A percentile compares a stretch with the other conserved stretches of the same genome.
Conservation (phyloP, 2,888 invertebrate species). For the Dichetophora obliterata region DNA sequence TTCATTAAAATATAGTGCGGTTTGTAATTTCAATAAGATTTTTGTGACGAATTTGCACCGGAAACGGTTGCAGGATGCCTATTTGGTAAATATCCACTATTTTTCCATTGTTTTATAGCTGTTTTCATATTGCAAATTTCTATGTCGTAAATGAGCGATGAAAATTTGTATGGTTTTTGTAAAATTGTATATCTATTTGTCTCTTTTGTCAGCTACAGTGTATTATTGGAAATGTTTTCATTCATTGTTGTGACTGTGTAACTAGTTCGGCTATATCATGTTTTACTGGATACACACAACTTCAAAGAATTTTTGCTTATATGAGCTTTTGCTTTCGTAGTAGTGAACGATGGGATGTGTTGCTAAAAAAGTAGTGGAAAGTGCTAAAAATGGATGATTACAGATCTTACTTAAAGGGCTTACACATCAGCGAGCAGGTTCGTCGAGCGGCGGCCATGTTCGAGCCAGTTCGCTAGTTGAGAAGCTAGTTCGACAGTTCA, state of each 20-base stretch:
- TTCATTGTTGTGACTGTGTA: not conserved
- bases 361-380: not conserved
- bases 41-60: constrained; percentile 19
- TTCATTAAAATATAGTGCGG: not conserved
- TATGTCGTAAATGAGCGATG: constrained; percentile 1
- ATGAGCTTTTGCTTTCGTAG: not conserved
- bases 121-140: constrained; percentile 1
- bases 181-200: not conserved
- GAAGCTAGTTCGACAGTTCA: too few species aligned
- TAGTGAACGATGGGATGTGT: constrained; percentile 6
- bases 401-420: too few species aligned
- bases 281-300: constrained; percentile 33
- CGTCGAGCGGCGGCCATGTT: too few species aligned
- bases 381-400: too few species aligned
- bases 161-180: constrained; percentile 27
- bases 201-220: not conserved
- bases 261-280: constrained; percentile 1
- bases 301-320: constrained; percentile 14
- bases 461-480: too few species aligned
- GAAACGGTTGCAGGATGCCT: constrained; percentile 24
- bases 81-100: constrained; percentile 5
- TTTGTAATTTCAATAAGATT: not conserved
- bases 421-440: too few species aligned
- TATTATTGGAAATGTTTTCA: not conserved
- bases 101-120: not conserved